Base-by-base conservation (phyloP, 2,888 invertebrate genomes). In the Sarcophaga subvicina region DNA sequence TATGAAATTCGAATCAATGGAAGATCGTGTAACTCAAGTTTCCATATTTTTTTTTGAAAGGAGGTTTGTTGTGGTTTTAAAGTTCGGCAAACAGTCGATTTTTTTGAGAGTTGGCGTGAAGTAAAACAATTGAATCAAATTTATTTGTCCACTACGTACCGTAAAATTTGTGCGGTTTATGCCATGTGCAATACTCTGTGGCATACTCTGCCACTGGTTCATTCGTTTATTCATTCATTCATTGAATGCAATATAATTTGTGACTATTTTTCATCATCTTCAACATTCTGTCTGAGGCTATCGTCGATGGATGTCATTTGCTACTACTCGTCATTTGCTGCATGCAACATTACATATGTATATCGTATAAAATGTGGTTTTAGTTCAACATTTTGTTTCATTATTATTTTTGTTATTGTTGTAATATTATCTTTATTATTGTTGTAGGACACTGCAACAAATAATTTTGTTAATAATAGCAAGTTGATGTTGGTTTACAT, bases 381-480 rank as follows among this genome's bases (percentile, higher is more conserved):
- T 49, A 17, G 25, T 20, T 78, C n/a, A n/a, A 70, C 49, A 54
- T 78, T 78, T 70, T 78, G 54, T 79, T 62, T 63, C 22, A 22
- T 22, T 47, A 22, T 11, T 59, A 64, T 75, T 49, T 78, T n/a
- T 73, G 64, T 66, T 59, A n/a, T 73, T 59, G 17, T 14, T 37
- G 37, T 70, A n/a, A 76, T 71, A 63, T 79, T 17, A 8, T 22
- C 14, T 54, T 17, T 71, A 49, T 73, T 76, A 17, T 66, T 64
- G 17, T 77, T 45, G 22, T 45, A 37, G 6, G 8, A 20, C 17
- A 47, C 60, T 80, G 47, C 66, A 76, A 80, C 70, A 79, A 80
- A 84, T 80, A 80, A 80, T 80, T 84, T 80, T 70, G 70, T 76
- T 80, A 80, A 84, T 79, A 79, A 75, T 75, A 54, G 54, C 17